These are phyloP conservation scores for Diachasma alloeum DNA, from an alignment of 1,140 invertebrate species.

Conservation along the genomic window DNA sequence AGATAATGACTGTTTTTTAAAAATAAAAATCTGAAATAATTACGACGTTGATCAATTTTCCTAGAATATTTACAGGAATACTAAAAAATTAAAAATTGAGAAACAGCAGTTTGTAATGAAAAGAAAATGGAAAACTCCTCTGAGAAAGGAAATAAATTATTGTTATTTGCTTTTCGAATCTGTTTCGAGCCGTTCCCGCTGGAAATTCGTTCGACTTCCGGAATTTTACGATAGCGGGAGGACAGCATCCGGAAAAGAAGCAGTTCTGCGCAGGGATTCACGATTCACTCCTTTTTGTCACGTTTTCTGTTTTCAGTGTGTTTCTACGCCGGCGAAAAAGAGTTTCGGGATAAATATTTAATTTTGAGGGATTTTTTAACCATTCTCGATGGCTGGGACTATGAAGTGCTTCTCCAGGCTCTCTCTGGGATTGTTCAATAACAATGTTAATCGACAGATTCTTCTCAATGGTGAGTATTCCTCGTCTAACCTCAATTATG, in stretches of 20 bases:
- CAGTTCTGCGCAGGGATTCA: background rate
- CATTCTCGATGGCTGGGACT: constrained; percentile 22
- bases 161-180: no score
- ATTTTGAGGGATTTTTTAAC: background rate
- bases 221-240: background rate
- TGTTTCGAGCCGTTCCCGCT: no score
- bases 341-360: background rate
- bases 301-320: background rate
- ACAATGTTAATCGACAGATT: constrained; percentile 11
- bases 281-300: background rate
- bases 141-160: no score
- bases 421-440: constrained; percentile 18
- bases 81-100: no score
- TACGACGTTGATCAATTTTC: no score
- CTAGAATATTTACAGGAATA: no score
- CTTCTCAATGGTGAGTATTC: constrained; percentile 20
- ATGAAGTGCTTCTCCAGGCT: background rate
- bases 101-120: background rate
- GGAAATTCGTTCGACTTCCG: background rate
- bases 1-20: no score
- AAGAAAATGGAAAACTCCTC: background rate
- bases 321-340: background rate
- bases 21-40: no score
- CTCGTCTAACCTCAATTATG: constrained; percentile 25
- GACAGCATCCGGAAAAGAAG: background rate